Evolutionary conservation across 2,113 vertebrate genomes (phyloP), one percentile per base, ranked within the genome.

Genomic region (Artemisiospiza belli): DNA sequence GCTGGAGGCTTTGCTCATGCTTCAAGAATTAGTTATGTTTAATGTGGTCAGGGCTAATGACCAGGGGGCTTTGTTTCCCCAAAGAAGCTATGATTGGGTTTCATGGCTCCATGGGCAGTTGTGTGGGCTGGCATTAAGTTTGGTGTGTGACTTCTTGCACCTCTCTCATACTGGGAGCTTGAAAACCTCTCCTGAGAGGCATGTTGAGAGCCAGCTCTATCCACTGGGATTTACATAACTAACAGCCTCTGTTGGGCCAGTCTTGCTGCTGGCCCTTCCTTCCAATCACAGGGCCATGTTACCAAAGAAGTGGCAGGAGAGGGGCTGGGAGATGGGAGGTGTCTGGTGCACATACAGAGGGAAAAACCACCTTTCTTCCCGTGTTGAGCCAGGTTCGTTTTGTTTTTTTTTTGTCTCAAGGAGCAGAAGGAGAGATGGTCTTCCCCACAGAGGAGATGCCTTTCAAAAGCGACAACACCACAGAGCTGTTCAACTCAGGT

Each of bases 401-500:
- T 86, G 24, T 31, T 10, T 39, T 39, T 39, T 92, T 31, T 6
- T 6, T 43, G 74, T 91, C 82, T 94, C 67, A 97, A 98, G 98
- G 97, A 76, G 31, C 92, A 19, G 52, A 97, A 74, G 92, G 93
- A 6, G 74, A 97, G 69, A 86, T 89, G 73, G 54, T 76, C 63
- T 89, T 96, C 57, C 85, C 93, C 62, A 92, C 92, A 63, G 96
- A 98, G 31, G 95, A 95, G 43, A 98, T 96, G 21, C 97, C 98
- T 39, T 98, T 98, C 24, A 98, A 98, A 91, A 98, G 95, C 8
- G 98, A 98, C 90, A 99, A 98, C 89, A 97, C 98, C 77, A 98
- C 98, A 2, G 98, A 99, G 90, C 95, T 98, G 41, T 97, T 98
- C 92, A 97, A 98, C 72, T 97, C 98, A 98, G 99, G 99, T 99